These are phyloP conservation scores for Hypselothyrea guttata DNA, from an alignment of 2,888 invertebrate species.

Conservation along the genomic window DNA sequence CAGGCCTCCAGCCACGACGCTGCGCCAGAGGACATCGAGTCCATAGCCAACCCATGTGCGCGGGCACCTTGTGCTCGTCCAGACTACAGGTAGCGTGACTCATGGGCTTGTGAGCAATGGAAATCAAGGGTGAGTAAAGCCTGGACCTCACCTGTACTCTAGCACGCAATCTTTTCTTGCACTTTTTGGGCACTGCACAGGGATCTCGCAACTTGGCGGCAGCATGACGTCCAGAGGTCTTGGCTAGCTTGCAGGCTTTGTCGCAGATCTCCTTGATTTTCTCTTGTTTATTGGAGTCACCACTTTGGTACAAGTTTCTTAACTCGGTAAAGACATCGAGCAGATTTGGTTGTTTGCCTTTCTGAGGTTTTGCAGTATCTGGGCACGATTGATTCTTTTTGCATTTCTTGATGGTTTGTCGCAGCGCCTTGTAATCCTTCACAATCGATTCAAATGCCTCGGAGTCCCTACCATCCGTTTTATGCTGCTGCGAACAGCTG, in stretches of 20 bases:
- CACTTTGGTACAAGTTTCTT: conserved; percentile 57
- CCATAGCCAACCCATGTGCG: conserved; percentile 88
- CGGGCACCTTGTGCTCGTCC: conserved; percentile 84
- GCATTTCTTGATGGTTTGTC: conserved; percentile 40
- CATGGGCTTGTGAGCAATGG: neutral
- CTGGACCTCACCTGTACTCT: conserved; percentile 26
- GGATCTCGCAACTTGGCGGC: neutral
- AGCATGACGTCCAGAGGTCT: neutral
- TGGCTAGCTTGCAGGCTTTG: conserved; percentile 53
- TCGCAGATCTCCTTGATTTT: conserved; percentile 48
- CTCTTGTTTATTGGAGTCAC: neutral
- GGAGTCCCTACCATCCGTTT: conserved; percentile 33
- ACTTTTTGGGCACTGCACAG: conserved; percentile 3
- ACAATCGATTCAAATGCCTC: conserved; percentile 52
- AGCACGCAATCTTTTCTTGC: neutral
- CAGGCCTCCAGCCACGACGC: conserved; percentile 79
- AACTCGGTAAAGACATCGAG: conserved; percentile 75
- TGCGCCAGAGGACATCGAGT: conserved; percentile 73
- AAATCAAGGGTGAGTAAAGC: conserved; percentile 31
- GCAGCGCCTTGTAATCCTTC: conserved; percentile 42
- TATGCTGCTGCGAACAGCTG: conserved; percentile 21
- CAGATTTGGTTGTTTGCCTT: conserved; percentile 57
- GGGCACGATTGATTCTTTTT: neutral
- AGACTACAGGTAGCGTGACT: conserved; percentile 83
- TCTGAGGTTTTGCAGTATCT: neutral